Evolutionary conservation across 1,140 invertebrate species (phyloP).

Genomic region (Macrotrachela quadricornifera): DNA sequence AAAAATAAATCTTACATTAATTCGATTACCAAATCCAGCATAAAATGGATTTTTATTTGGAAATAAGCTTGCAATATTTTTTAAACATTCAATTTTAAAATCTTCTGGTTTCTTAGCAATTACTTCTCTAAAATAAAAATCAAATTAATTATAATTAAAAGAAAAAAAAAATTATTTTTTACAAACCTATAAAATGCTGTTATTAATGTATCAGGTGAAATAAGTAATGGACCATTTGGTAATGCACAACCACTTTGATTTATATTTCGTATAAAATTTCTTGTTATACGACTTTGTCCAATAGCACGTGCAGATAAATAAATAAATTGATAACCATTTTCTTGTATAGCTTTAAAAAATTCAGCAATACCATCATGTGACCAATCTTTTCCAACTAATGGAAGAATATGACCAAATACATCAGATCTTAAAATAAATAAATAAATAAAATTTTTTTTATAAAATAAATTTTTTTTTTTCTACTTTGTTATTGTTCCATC

Average conservation of each 20-base stretch:
- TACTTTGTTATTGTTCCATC: slow-evolving; percentile 99
- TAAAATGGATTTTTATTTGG: slow-evolving; percentile 68
- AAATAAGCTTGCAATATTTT: slow-evolving; percentile 80
- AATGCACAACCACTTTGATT: slow-evolving; percentile 71
- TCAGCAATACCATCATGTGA: slow-evolving; percentile 67
- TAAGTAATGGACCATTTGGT: slow-evolving; percentile 79
- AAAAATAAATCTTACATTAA: slow-evolving; percentile 54
- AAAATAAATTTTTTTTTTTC: too few species aligned
- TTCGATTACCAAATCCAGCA: slow-evolving; percentile 80
- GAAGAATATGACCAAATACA: slow-evolving; percentile 89
- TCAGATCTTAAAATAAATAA: too few species aligned
- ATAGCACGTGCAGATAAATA: slow-evolving; percentile 89
- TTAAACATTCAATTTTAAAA: slow-evolving; percentile 92
- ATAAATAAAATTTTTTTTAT: too few species aligned
- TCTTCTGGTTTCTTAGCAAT: slow-evolving; percentile 97
- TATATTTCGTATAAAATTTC: slow-evolving; percentile 77
- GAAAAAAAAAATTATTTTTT: too few species aligned
- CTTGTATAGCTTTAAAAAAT: slow-evolving; percentile 84
- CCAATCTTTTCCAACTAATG: slow-evolving; percentile 61
- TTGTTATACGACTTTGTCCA: slow-evolving; percentile 61
- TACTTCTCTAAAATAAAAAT: slow-evolving; percentile 44
- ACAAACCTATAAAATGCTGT: slow-evolving; percentile 54
- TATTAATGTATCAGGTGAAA: slow-evolving; percentile 88
- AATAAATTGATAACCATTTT: slow-evolving; percentile 54
- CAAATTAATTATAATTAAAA: too few species aligned